A percentile compares a stretch with the other conserved stretches of the same genome.
Conservation (phyloP, 2,797 vertebrate genomes). For the Mionectes olivaceus region DNA sequence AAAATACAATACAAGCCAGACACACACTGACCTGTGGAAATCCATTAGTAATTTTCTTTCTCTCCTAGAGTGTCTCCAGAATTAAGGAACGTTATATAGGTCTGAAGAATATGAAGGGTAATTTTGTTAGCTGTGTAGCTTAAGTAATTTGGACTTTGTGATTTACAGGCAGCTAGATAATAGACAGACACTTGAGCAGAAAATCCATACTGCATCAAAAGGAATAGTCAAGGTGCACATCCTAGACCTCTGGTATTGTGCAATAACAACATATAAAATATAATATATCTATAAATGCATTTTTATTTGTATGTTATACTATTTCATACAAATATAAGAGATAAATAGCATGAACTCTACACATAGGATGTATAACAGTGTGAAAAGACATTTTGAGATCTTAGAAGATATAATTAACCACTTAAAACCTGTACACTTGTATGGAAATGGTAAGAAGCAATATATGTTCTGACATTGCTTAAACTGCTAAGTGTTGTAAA, state of each 20-base stretch:
- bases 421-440: background rate
- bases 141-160: background rate
- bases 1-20: background rate
- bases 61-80: background rate
- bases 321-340: background rate
- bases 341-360: background rate
- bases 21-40: background rate
- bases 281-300: background rate
- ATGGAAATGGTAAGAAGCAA: background rate
- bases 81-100: background rate
- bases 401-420: background rate
- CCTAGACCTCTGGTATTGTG: background rate
- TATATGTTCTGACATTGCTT: background rate
- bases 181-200: background rate
- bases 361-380: background rate
- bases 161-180: background rate
- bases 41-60: background rate
- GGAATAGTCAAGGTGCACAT: background rate
- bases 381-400: background rate
- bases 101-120: background rate
- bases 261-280: background rate
- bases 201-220: background rate
- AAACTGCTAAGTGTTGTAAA: background rate
- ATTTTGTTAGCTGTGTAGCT: background rate
- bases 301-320: background rate